Evolutionary conservation across 2,113 vertebrate species (phyloP).

Genomic region (Sisor rabdophorus): DNA sequence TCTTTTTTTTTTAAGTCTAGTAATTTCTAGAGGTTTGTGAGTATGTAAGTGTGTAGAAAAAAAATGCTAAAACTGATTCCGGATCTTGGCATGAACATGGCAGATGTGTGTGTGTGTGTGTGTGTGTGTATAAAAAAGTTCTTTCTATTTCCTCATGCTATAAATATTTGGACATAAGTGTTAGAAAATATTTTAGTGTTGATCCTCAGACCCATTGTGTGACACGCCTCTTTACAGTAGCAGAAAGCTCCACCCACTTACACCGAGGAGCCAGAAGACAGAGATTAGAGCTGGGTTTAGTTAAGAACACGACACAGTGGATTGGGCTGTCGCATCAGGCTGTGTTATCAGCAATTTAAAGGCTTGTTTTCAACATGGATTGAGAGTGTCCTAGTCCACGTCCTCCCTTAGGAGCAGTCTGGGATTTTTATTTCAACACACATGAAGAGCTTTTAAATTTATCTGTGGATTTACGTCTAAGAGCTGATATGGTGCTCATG

Average conservation of each 20-base stretch:
- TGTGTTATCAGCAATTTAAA: too few species aligned
- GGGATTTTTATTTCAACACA: not conserved
- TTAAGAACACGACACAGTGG: not conserved
- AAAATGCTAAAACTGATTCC: too few species aligned
- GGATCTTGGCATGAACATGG: too few species aligned
- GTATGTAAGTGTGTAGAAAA: too few species aligned
- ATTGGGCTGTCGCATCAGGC: not conserved
- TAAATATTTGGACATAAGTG: not conserved
- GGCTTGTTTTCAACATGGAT: not conserved
- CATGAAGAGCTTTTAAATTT: not conserved
- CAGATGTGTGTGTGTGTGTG: too few species aligned
- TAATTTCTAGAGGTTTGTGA: too few species aligned
- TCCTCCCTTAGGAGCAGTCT: not conserved
- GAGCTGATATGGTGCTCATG: not conserved
- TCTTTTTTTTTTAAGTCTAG: too few species aligned
- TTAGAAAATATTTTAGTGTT: not conserved
- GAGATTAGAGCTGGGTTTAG: not conserved
- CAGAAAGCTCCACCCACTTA: conserved; percentile 17
- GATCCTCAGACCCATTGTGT: not conserved
- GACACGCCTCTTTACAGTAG: not conserved
- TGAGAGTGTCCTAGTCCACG: too few species aligned
- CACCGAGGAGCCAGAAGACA: not conserved
- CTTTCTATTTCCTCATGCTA: not conserved
- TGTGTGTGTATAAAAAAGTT: too few species aligned
- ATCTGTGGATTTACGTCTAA: not conserved